Evolutionary conservation across 2,797 vertebrate genomes (phyloP).

Genomic region (Aulostomus chinensis): DNA sequence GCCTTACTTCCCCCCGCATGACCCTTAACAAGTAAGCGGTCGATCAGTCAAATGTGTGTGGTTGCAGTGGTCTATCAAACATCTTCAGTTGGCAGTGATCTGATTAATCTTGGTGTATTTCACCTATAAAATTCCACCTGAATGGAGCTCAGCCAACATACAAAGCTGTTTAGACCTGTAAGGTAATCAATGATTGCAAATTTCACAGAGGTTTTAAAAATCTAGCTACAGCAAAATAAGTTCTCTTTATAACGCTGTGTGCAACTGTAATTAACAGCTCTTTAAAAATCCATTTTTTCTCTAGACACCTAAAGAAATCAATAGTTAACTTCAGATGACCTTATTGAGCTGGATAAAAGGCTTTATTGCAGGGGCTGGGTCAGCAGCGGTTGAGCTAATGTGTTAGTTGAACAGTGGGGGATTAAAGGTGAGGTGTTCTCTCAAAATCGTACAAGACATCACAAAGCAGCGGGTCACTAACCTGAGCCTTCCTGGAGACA

Average conservation of each 20-base stretch:
- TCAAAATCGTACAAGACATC: slow-evolving; percentile 81
- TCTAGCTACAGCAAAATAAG: slow-evolving; percentile 61
- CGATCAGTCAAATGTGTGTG: no score
- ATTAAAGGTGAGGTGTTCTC: slow-evolving; percentile 81
- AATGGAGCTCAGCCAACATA: not conserved
- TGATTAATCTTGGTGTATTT: no score
- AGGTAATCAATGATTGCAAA: slow-evolving; percentile 38
- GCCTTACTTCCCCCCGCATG: no score
- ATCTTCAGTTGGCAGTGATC: no score
- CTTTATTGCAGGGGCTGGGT: slow-evolving; percentile 73
- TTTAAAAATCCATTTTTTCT: slow-evolving; percentile 82
- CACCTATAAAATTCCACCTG: not conserved
- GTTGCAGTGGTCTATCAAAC: no score
- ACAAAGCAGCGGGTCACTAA: slow-evolving; percentile 81
- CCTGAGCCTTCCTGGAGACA: slow-evolving; percentile 80
- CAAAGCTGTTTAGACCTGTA: slow-evolving; percentile 27
- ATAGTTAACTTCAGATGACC: slow-evolving; percentile 82
- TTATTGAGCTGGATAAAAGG: slow-evolving; percentile 82
- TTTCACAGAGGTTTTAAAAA: slow-evolving; percentile 49
- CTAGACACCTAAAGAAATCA: slow-evolving; percentile 80
- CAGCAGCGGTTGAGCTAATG: slow-evolving; percentile 77
- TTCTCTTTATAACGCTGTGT: slow-evolving; percentile 69
- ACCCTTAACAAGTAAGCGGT: no score
- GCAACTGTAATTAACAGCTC: slow-evolving; percentile 81
- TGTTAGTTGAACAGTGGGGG: slow-evolving; percentile 74